A percentile compares a stretch with the other conserved stretches of the same genome.
Conservation (phyloP, 30 jellyfish, hydroid and myxozoan genomes). For the Turritopsis rubra region DNA sequence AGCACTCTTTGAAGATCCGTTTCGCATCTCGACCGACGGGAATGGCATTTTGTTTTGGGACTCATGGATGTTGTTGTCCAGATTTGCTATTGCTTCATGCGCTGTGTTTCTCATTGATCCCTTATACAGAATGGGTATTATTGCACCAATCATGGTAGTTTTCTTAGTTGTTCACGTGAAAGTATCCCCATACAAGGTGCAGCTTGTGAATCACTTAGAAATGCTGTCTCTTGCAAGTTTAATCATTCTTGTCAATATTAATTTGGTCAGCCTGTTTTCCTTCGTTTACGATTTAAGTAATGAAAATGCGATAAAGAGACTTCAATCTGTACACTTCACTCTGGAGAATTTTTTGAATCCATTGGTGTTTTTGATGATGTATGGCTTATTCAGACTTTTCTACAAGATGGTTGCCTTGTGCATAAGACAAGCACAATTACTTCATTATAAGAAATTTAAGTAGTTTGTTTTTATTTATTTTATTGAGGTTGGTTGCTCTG, state of each 20-base stretch:
- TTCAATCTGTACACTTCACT: neutral
- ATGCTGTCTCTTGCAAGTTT: neutral
- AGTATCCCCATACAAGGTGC: neutral
- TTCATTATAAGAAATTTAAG: neutral
- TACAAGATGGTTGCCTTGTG: neutral
- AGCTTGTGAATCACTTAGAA: neutral
- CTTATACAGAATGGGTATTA: neutral
- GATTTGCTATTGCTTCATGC: neutral
- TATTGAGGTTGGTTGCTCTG: no score
- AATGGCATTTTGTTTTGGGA: neutral
- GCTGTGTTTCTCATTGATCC: neutral
- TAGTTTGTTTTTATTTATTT: no score
- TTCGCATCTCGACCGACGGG: neutral
- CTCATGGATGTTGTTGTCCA: neutral
- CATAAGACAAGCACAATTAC: neutral
- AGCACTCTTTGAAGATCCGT: neutral
- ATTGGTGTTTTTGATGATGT: neutral
- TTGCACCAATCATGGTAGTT: neutral
- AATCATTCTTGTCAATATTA: neutral
- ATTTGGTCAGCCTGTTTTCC: neutral
- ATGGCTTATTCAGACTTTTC: neutral
- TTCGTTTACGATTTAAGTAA: neutral
- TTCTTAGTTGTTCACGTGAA: neutral
- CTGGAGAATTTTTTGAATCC: neutral
- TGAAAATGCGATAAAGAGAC: neutral